These are phyloP conservation scores for Pristionchus exspectatus DNA, from an alignment of 2,888 invertebrate genomes.

Conservation along the genomic window DNA sequence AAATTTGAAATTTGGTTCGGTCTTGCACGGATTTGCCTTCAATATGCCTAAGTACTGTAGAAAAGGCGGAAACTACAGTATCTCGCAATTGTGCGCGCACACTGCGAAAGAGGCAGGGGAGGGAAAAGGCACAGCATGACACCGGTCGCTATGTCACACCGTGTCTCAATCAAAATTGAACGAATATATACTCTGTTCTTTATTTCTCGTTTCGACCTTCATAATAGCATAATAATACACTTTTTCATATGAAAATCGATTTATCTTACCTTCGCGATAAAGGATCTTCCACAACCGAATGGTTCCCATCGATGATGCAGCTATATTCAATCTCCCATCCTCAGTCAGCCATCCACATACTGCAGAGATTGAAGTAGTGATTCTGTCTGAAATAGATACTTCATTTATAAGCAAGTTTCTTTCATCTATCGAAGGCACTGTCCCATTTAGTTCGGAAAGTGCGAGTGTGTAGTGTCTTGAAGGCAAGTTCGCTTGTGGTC, in stretches of 20 bases:
- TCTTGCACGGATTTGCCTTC: no score
- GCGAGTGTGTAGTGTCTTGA: background rate
- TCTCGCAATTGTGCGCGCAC: no score
- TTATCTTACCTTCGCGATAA: background rate
- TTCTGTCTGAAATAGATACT: background rate
- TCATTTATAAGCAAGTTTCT: background rate
- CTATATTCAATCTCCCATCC: constrained; percentile 13
- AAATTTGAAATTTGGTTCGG: no score
- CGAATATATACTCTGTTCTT: no score
- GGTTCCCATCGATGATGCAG: background rate
- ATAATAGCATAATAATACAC: no score
- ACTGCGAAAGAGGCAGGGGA: no score
- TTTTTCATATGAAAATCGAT: background rate
- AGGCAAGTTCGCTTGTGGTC: background rate
- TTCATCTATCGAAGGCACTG: background rate
- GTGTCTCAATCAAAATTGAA: no score
- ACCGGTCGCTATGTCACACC: no score
- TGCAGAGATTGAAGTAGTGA: constrained; percentile 11
- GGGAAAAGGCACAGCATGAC: no score
- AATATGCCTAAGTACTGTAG: no score
- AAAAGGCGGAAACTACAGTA: no score
- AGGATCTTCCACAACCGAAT: constrained; percentile 32
- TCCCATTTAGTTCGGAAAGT: background rate
- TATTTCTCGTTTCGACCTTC: no score
- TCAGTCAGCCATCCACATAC: constrained; percentile 44